Conservation (phyloP, 1,140 invertebrate species). For the Drosophila albomicans region DNA sequence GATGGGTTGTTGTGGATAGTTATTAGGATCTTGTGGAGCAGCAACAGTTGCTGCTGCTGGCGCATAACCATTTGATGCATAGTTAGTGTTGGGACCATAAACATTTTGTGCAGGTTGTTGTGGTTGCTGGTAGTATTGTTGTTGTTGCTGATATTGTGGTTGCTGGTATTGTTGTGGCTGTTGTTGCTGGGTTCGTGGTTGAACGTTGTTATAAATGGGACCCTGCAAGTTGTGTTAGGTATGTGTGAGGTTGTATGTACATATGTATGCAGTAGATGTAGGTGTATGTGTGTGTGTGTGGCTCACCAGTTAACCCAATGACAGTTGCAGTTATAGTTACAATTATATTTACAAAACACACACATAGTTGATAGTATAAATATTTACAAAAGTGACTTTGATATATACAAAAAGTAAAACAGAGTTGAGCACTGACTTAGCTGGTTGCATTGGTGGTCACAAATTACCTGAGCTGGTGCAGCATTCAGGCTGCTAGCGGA, state of each 20-base stretch:
- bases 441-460: background rate
- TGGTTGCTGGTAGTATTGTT: constrained; percentile 30
- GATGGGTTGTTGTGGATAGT: constrained; percentile 64
- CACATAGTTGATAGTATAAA: constrained; percentile 3
- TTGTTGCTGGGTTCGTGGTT: constrained; percentile 52
- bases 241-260: constrained; percentile 1
- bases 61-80: constrained; percentile 48
- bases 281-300: constrained; percentile 10
- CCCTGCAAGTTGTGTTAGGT: constrained; percentile 73
- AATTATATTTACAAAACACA: constrained; percentile 70
- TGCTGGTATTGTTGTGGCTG: constrained; percentile 39
- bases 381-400: constrained; percentile 50
- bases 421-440: background rate
- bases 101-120: constrained; percentile 36
- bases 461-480: constrained; percentile 70
- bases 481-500: constrained; percentile 21
- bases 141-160: constrained; percentile 41
- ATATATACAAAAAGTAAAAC: constrained; percentile 36
- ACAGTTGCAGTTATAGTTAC: constrained; percentile 38
- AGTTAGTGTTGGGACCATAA: constrained; percentile 40
- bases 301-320: constrained; percentile 46
- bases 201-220: constrained; percentile 82
- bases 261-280: background rate
- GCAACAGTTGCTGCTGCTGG: constrained; percentile 45
- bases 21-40: constrained; percentile 47